These are phyloP conservation scores for Halichoeres trimaculatus DNA, from an alignment of 2,113 vertebrate genomes.

Conservation along the genomic window DNA sequence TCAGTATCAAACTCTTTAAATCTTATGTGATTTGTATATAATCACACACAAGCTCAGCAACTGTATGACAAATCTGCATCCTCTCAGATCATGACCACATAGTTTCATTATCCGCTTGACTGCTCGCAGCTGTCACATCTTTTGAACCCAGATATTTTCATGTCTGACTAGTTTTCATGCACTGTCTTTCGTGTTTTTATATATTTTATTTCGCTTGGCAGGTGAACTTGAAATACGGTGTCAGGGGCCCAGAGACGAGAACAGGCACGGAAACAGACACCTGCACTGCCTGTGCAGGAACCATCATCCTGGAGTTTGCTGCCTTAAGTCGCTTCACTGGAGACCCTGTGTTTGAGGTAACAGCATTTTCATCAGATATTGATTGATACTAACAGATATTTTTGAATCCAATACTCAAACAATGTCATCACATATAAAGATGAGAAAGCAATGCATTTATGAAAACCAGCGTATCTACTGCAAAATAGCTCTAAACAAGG, in stretches of 20 bases:
- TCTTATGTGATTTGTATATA: too few species aligned
- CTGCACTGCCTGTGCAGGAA: conserved; percentile 97
- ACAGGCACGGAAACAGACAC: conserved; percentile 98
- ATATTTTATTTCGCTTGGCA: conserved; percentile 58
- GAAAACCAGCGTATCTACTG: too few species aligned
- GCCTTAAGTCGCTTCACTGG: conserved; percentile 97
- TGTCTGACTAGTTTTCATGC: conserved; percentile 24
- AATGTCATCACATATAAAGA: too few species aligned
- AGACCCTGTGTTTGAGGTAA: conserved; percentile 95
- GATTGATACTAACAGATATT: too few species aligned
- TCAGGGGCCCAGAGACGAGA: conserved; percentile 92
- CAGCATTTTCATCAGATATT: neutral
- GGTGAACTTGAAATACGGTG: conserved; percentile 95
- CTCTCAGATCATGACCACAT: conserved; percentile 19
- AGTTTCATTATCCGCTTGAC: conserved; percentile 53
- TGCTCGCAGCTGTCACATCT: conserved; percentile 30
- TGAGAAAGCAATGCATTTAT: too few species aligned
- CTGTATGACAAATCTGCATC: neutral
- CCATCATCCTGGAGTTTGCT: conserved; percentile 98
- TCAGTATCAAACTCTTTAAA: too few species aligned
- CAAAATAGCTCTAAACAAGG: too few species aligned
- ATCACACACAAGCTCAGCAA: neutral
- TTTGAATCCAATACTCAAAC: too few species aligned
- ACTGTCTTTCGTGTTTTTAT: neutral
- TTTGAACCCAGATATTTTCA: conserved; percentile 12